These are phyloP conservation scores for Squalus acanthias DNA, from an alignment of 2,797 vertebrate genomes.

Conservation along the genomic window DNA sequence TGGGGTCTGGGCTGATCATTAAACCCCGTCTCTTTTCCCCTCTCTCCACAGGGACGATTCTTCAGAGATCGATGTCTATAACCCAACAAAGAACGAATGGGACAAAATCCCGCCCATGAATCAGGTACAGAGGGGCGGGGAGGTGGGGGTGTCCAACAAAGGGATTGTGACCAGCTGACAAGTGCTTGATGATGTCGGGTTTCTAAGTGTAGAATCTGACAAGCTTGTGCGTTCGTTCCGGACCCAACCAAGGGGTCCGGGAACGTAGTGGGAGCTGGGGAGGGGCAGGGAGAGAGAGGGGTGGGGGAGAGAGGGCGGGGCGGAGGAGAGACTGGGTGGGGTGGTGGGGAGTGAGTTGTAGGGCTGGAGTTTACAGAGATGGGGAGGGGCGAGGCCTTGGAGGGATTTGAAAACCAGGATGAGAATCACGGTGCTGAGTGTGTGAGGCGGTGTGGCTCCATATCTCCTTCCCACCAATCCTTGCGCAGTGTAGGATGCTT, in stretches of 20 bases:
- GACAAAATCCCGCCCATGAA: constrained; percentile 89
- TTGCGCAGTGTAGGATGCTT: neutral
- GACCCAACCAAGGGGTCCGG: neutral
- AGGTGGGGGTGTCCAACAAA: neutral
- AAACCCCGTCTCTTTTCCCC: constrained; percentile 44
- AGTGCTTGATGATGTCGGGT: neutral
- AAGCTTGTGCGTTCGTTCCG: neutral
- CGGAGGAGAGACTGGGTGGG: neutral
- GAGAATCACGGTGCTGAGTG: neutral
- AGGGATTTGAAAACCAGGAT: neutral
- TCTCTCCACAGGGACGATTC: constrained; percentile 77
- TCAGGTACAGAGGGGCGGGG: constrained; percentile 64
- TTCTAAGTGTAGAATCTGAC: neutral
- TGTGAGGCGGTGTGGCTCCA: neutral
- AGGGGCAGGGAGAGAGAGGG: neutral
- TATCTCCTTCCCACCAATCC: neutral
- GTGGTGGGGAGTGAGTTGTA: neutral
- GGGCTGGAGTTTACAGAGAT: neutral
- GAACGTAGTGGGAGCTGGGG: neutral
- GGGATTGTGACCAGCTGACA: neutral
- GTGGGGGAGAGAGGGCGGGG: neutral
- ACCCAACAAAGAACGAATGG: constrained; percentile 85
- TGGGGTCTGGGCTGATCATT: neutral
- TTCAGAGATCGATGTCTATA: constrained; percentile 87
- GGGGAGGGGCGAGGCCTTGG: neutral